Evolutionary conservation across 2,888 invertebrate species (phyloP), one percentile per base, ranked within the genome.

Genomic region (Eupithecia exiguata): DNA sequence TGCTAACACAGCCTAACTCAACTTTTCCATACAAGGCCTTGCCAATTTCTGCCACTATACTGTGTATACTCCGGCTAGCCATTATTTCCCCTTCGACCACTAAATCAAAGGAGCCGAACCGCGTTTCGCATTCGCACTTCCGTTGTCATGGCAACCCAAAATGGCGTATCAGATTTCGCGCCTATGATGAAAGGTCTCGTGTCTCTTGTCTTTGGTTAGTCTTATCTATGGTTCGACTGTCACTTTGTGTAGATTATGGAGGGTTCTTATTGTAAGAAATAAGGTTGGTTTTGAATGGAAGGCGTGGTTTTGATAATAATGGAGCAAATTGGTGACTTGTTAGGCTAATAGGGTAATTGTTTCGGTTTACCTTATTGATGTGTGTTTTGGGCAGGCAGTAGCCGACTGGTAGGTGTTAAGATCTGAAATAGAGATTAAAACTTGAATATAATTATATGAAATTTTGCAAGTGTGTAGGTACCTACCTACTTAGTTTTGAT

Each of bases 121-220:
- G 91, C 90, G 74, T 69, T 74, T 71, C 65, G 78, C 74, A 78
- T 84, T 88, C 84, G 83, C 90, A 89, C 89, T 88, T 82, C 88
- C 83, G 88, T 88, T 88, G 88, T 86, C 88, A 86, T 84, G 78
- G 77, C 78, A 76, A 81, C 90, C 75, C 88, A 88, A 88, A 91
- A 84, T 80, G 84, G 92, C 88, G 81, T 92, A 93, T 93, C 93
- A 84, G 92, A 92, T 92, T 82, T 81, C 82, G 84, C 83, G 83
- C 87, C 85, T 84, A 86, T 88, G 88, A 87, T 87, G 87, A 87
- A 85, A 81, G 81, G 81, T 80, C 58, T 58, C 14, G 58, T 10
- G 58, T 58, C 78, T 78, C 81, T 81, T 83, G 74, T 78, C 79
- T 75, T 74, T 77, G 78, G 78, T 58, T 40, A 40, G 40, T 40